Conservation (phyloP, 2,797 vertebrate genomes). For the Microchirus variegatus region DNA sequence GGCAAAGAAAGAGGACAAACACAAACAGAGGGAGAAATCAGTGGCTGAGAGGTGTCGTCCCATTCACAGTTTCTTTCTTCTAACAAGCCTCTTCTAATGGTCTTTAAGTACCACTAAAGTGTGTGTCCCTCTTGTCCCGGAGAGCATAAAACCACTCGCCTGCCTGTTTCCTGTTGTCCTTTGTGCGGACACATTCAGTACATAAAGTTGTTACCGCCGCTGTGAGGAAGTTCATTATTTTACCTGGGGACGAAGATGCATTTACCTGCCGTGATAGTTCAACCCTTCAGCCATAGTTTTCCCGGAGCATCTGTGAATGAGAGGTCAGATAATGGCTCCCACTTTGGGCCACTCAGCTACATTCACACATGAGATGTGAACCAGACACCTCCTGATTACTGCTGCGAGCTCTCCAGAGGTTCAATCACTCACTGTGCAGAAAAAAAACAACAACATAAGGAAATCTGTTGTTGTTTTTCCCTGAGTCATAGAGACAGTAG, state of each 20-base stretch:
- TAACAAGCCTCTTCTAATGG: conserved; percentile 31
- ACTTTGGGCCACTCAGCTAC: conserved; percentile 40
- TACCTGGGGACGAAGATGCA: conserved; percentile 22
- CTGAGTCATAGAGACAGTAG: conserved; percentile 33
- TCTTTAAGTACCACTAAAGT: conserved; percentile 29
- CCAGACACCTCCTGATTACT: conserved; percentile 62
- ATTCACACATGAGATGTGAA: conserved; percentile 55
- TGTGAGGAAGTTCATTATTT: conserved; percentile 46
- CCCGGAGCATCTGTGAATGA: conserved; percentile 31
- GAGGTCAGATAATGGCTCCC: conserved; percentile 50
- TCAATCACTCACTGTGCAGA: conserved; percentile 42
- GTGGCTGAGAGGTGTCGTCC: conserved; percentile 7
- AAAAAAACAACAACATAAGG: conserved; percentile 17
- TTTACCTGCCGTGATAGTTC: conserved; percentile 37
- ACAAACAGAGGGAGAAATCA: too few relatives aligned
- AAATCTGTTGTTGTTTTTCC: conserved; percentile 38
- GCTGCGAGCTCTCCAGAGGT: conserved; percentile 45
- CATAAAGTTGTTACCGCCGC: conserved; percentile 29
- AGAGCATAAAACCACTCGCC: conserved; percentile 38
- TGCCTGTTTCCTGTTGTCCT: conserved; percentile 18
- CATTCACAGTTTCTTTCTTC: conserved; percentile 12
- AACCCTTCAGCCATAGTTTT: conserved; percentile 38
- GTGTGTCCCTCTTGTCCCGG: conserved; percentile 25
- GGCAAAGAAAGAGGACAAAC: too few relatives aligned
- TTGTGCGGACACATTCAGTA: conserved; percentile 26